Evolutionary conservation across 2,888 invertebrate genomes (phyloP).

Genomic region (Buathra laborator): DNA sequence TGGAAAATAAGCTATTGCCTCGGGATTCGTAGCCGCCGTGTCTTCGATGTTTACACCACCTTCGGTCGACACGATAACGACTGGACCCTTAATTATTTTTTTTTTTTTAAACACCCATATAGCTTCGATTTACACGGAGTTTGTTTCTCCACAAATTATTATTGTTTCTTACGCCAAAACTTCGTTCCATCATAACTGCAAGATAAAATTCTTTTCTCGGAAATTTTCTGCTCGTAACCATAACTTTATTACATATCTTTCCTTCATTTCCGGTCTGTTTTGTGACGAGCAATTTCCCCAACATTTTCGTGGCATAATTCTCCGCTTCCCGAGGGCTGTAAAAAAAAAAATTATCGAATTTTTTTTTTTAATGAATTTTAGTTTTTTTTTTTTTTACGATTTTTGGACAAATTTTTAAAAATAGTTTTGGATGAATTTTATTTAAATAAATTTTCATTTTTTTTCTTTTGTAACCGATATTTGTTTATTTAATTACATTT

Average conservation of each 20-base stretch:
- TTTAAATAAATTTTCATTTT: too few species aligned
- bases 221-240: slow-evolving; percentile 98
- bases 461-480: too few species aligned
- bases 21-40: slow-evolving; percentile 96
- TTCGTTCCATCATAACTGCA: slow-evolving; percentile 99
- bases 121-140: neutral
- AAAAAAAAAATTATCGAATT: neutral
- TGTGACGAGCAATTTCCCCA: slow-evolving; percentile 95
- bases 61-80: slow-evolving; percentile 97
- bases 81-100: slow-evolving; percentile 91
- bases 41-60: slow-evolving; percentile 99
- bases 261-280: slow-evolving; percentile 98
- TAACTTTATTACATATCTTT: slow-evolving; percentile 96
- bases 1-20: slow-evolving; percentile 96
- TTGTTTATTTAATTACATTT: too few species aligned
- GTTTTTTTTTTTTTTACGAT: neutral
- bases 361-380: neutral
- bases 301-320: slow-evolving; percentile 93
- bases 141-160: neutral
- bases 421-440: neutral
- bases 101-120: too few species aligned
- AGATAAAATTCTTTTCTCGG: slow-evolving; percentile 98
- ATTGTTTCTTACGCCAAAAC: slow-evolving; percentile 91
- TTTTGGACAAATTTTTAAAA: neutral
- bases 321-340: slow-evolving; percentile 93